Evolutionary conservation across 2,113 vertebrate genomes (phyloP).

Genomic region (Amphiprion percula): DNA sequence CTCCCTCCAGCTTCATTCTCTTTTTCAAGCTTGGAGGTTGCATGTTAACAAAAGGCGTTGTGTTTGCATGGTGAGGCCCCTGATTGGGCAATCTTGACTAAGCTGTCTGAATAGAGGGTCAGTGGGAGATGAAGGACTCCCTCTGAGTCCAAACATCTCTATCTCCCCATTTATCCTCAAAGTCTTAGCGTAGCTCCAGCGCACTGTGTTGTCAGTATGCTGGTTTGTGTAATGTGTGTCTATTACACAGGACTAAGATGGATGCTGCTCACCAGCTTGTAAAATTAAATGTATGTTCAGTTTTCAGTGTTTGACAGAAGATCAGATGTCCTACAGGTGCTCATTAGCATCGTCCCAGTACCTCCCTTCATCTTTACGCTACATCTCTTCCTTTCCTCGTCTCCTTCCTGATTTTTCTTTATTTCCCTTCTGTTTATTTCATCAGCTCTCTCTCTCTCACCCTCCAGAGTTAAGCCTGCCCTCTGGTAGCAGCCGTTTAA

Average conservation of each 20-base stretch:
- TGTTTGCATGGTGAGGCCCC: slow-evolving; percentile 84
- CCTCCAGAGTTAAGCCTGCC: slow-evolving; percentile 83
- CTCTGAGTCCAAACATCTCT: slow-evolving; percentile 76
- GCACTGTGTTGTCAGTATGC: slow-evolving; percentile 14
- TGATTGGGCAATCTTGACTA: slow-evolving; percentile 83
- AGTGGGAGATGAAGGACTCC: slow-evolving; percentile 78
- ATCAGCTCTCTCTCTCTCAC: slow-evolving; percentile 38
- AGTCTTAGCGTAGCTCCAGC: slow-evolving; percentile 20
- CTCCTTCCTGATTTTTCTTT: slow-evolving; percentile 26
- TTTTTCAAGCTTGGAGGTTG: slow-evolving; percentile 68
- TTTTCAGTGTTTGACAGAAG: not conserved
- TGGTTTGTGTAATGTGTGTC: slow-evolving; percentile 11
- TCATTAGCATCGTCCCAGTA: slow-evolving; percentile 21
- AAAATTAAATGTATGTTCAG: not conserved
- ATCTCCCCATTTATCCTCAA: slow-evolving; percentile 50
- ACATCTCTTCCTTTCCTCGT: slow-evolving; percentile 28
- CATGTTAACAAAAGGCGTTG: slow-evolving; percentile 82
- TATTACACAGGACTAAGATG: not conserved
- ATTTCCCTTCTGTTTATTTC: slow-evolving; percentile 42
- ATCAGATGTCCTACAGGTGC: slow-evolving; percentile 2
- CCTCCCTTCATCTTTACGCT: slow-evolving; percentile 22
- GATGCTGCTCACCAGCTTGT: not conserved
- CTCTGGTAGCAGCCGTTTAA: slow-evolving; percentile 83
- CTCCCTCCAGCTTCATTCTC: slow-evolving; percentile 67
- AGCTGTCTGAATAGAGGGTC: slow-evolving; percentile 82